A percentile compares a stretch with the other conserved stretches of the same genome.
These are phyloP conservation scores for Eupithecia dodoneata DNA, from an alignment of 2,888 invertebrate species.

Conservation along the genomic window DNA sequence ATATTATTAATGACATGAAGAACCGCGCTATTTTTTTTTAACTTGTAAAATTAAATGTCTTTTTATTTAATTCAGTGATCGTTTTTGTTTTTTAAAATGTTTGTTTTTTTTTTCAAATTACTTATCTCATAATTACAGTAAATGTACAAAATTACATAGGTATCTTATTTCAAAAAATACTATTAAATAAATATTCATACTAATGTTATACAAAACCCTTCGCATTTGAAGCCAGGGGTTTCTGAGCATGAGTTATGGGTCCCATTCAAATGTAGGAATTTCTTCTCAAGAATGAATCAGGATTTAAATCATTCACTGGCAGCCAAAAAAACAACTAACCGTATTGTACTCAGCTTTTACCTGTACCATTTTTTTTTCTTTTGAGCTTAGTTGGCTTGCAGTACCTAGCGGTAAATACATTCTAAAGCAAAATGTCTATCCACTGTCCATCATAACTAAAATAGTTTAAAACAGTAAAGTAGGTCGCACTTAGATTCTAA, in stretches of 20 bases:
- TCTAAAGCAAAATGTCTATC: background rate
- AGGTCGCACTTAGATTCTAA: background rate
- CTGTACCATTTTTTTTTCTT: constrained; percentile 5
- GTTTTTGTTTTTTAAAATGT: background rate
- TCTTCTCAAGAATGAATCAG: constrained; percentile 1
- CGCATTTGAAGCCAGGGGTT: background rate
- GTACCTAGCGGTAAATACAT: constrained; percentile 3
- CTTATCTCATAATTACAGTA: too few species aligned
- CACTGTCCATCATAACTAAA: background rate
- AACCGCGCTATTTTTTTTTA: background rate
- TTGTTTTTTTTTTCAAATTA: background rate
- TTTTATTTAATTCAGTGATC: background rate
- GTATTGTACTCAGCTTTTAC: constrained; percentile 12
- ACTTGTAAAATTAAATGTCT: background rate
- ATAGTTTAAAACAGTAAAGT: background rate
- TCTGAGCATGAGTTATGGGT: constrained; percentile 20
- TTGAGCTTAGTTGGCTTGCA: background rate
- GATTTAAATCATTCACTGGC: background rate
- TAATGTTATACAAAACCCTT: background rate
- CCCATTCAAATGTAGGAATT: constrained; percentile 13
- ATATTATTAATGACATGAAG: background rate
- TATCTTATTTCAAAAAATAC: too few species aligned
- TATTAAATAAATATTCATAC: background rate
- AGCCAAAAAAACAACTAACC: background rate
- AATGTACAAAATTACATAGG: too few species aligned